These are phyloP conservation scores for Cotesia congregata DNA, from an alignment of 2,888 invertebrate species.

Conservation along the genomic window DNA sequence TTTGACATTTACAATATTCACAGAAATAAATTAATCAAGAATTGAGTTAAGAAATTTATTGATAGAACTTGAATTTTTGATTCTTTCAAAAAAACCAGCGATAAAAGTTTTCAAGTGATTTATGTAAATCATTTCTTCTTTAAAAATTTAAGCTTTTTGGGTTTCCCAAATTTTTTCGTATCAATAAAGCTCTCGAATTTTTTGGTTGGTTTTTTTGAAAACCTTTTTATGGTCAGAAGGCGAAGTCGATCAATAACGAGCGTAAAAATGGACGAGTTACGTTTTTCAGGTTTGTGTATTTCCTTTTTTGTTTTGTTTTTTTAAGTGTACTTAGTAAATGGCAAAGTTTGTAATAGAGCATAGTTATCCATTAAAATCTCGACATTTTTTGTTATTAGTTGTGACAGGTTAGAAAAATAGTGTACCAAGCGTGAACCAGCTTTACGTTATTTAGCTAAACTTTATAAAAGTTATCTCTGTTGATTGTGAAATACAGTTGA, in stretches of 20 bases:
- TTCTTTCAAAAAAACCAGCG: too few relatives aligned
- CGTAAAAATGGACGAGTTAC: conserved; percentile 3
- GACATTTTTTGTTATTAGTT: conserved; percentile 49
- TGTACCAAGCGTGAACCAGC: neutral
- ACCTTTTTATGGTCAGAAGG: neutral
- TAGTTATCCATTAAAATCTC: conserved; percentile 24
- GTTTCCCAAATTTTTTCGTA: too few relatives aligned
- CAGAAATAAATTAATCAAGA: too few relatives aligned
- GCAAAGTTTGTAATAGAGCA: conserved; percentile 32
- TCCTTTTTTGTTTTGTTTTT: conserved; percentile 3
- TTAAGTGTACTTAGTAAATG: conserved; percentile 19
- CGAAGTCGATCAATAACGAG: neutral
- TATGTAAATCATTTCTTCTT: too few relatives aligned
- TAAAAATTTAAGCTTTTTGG: too few relatives aligned
- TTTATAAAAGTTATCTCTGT: conserved; percentile 16
- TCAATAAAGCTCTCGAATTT: neutral
- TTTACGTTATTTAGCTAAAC: conserved; percentile 5
- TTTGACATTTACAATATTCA: too few relatives aligned
- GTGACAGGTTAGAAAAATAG: conserved; percentile 29
- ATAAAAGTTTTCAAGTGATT: too few relatives aligned
- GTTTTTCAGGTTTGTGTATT: conserved; percentile 10
- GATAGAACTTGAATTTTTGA: too few relatives aligned
- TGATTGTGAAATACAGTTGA: conserved; percentile 26
- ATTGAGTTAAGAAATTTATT: too few relatives aligned
- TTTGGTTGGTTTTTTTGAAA: neutral